Percentiles rank a stretch among this genome's conserved stretches.
Evolutionary conservation across 2,113 vertebrate genomes (phyloP).

Genomic region (Lagenorhynchus albirostris): DNA sequence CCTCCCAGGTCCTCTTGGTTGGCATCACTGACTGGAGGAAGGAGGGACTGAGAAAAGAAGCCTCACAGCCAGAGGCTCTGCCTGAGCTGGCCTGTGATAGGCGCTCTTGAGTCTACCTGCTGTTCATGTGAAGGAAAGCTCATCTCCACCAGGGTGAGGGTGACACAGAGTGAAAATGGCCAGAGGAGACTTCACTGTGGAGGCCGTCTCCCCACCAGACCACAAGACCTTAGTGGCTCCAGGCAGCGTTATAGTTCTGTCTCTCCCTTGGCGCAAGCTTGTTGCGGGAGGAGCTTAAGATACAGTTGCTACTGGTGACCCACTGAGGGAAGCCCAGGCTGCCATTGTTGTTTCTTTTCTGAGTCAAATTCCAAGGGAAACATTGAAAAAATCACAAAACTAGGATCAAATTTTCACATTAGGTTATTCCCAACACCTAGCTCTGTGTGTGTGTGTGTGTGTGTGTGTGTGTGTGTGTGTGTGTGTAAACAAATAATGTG

Average conservation of each 20-base stretch:
- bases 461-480: not conserved
- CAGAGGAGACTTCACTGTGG: not conserved
- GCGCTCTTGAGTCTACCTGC: not conserved
- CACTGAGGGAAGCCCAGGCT: not conserved
- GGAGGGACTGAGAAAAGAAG: not conserved
- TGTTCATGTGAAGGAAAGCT: fast-evolving
- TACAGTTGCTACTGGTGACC: not conserved
- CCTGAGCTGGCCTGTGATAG: fast-evolving
- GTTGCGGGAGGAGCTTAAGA: not conserved
- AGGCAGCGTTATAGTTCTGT: not conserved
- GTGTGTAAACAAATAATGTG: not conserved
- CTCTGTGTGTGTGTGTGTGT: not conserved
- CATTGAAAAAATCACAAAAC: not conserved
- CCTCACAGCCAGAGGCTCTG: fast-evolving
- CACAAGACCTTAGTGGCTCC: no score
- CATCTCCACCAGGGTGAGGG: fast-evolving
- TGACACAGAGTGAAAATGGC: not conserved
- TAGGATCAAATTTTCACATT: not conserved
- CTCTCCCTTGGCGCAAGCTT: not conserved
- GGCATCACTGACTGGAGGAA: not conserved
- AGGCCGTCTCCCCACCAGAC: not conserved
- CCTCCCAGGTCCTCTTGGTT: not conserved
- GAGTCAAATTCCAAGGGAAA: not conserved
- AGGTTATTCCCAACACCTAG: not conserved
- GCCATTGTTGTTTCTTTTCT: not conserved